A percentile compares a stretch with the other conserved stretches of the same genome.
Conservation (phyloP, 2,797 vertebrate species). For the Platalea minor region DNA sequence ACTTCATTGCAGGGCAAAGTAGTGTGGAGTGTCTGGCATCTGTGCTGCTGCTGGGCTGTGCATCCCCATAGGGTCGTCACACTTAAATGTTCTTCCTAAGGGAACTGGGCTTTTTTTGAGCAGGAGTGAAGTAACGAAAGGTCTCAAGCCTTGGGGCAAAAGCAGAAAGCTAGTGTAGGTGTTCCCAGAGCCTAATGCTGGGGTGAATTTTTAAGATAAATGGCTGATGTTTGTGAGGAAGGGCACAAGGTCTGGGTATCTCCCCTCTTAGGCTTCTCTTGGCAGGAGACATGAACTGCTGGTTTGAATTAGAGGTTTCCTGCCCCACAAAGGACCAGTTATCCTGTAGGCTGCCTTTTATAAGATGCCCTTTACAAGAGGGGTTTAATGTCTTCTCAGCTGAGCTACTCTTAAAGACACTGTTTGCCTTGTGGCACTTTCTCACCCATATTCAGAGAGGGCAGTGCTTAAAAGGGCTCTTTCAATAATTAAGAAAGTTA, state of each 20-base stretch:
- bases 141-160: background rate
- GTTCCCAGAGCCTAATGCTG: background rate
- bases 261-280: background rate
- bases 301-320: background rate
- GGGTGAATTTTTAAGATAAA: background rate
- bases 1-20: background rate
- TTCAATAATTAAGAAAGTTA: background rate
- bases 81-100: background rate
- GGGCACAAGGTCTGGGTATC: background rate
- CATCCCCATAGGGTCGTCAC: background rate
- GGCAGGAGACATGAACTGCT: background rate
- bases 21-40: background rate
- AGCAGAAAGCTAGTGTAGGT: background rate
- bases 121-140: background rate
- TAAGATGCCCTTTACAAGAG: background rate
- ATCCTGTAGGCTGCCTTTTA: background rate
- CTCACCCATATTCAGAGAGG: background rate
- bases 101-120: rapidly evolving
- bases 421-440: background rate
- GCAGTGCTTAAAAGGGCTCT: background rate
- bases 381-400: background rate
- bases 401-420: background rate
- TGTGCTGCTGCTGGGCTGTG: background rate
- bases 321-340: background rate
- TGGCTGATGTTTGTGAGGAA: background rate